Conservation (phyloP, 2,888 invertebrate genomes). For the Drosophila quinaria region DNA sequence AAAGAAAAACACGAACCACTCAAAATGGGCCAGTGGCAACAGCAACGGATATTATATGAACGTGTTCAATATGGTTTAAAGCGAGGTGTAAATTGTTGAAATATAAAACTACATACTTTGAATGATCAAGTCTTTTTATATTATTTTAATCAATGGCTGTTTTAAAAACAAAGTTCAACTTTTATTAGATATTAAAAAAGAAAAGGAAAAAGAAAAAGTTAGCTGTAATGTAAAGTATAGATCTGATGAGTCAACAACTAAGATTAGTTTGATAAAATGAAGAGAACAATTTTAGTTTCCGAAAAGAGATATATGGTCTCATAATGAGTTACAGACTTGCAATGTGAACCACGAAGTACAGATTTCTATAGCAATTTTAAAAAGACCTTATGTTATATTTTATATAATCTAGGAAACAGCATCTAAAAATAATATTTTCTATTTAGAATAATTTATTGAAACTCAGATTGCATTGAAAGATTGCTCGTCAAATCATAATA, state of each 20-base stretch:
- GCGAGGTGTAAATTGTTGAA: constrained; percentile 76
- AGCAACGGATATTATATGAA: constrained; percentile 73
- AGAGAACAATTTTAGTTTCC: too few relatives aligned
- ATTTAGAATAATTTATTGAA: neutral
- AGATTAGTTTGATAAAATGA: too few relatives aligned
- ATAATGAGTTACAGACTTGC: too few relatives aligned
- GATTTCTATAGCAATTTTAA: too few relatives aligned
- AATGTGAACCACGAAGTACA: too few relatives aligned
- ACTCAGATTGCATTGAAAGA: constrained; percentile 27
- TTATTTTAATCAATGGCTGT: neutral
- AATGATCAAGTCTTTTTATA: constrained; percentile 4
- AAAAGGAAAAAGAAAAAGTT: neutral
- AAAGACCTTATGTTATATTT: neutral
- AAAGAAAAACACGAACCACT: constrained; percentile 17
- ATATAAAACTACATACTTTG: constrained; percentile 55
- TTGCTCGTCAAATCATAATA: neutral
- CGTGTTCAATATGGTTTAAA: constrained; percentile 70
- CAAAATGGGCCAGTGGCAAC: constrained; percentile 50
- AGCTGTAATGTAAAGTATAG: too few relatives aligned
- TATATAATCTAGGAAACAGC: neutral
- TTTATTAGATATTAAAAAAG: neutral
- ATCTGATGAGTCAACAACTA: too few relatives aligned
- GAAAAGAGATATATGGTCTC: too few relatives aligned
- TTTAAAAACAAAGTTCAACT: too few relatives aligned
- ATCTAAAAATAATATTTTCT: neutral